Evolutionary conservation across 1,140 invertebrate genomes (phyloP).

Genomic region (Pseudachorutes palmiensis): DNA sequence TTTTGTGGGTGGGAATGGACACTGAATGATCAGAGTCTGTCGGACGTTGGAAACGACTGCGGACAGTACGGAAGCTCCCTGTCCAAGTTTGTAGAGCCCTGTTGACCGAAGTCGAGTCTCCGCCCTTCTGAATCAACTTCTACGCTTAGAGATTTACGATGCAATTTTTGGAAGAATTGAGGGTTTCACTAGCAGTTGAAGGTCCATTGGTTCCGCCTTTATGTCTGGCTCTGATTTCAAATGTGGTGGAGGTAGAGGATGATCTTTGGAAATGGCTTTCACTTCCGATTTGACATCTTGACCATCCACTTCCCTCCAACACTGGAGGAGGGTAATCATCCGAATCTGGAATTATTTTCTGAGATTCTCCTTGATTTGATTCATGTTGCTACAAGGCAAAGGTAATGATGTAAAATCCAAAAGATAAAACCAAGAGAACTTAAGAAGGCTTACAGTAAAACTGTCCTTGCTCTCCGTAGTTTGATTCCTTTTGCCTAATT

Average conservation of each 20-base stretch:
- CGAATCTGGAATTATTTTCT: too few relatives aligned
- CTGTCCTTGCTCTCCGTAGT: constrained; percentile 1
- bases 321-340: neutral
- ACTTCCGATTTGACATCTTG: constrained; percentile 13
- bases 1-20: constrained; percentile 73
- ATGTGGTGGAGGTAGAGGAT: neutral
- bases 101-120: constrained; percentile 30
- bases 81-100: constrained; percentile 44
- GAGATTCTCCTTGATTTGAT: too few relatives aligned
- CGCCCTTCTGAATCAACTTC: constrained; percentile 32
- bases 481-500: constrained; percentile 41
- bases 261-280: too few relatives aligned
- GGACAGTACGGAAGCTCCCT: constrained; percentile 66
- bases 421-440: neutral
- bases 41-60: constrained; percentile 69
- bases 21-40: constrained; percentile 72
- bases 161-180: constrained; percentile 57
- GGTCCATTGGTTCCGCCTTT: neutral
- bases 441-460: neutral
- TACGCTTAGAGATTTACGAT: constrained; percentile 39
- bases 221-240: neutral
- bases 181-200: neutral
- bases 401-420: neutral
- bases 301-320: neutral
- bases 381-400: neutral